Percentiles rank a stretch among this genome's conserved stretches.
Evolutionary conservation across 2,888 invertebrate species (phyloP).

Genomic region (Gastrophysa polygoni): DNA sequence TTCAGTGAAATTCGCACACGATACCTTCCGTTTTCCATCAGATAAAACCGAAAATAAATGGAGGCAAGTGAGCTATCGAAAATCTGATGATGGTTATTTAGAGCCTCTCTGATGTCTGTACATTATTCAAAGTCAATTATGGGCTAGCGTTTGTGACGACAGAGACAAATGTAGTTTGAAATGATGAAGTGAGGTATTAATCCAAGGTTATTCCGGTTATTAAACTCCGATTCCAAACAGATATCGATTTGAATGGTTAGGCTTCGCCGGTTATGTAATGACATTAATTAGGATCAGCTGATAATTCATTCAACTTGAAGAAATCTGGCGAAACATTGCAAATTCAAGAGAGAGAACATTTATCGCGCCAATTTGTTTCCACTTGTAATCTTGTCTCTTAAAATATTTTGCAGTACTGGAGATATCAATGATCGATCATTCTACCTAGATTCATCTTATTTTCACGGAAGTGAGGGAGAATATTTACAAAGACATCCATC

Average conservation of each 20-base stretch:
- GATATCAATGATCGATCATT: too few species aligned
- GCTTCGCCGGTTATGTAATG: background rate
- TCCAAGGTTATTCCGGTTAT: background rate
- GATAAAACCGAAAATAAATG: conserved; percentile 28
- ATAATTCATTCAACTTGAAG: too few species aligned
- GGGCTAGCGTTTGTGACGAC: conserved; percentile 15
- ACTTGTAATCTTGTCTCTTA: too few species aligned
- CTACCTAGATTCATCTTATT: too few species aligned
- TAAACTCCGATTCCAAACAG: background rate
- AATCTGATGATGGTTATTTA: conserved; percentile 27
- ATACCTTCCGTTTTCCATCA: conserved; percentile 27
- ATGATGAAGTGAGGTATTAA: conserved; percentile 2
- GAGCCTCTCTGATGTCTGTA: conserved; percentile 19
- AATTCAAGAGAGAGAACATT: too few species aligned
- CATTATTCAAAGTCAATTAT: conserved; percentile 30
- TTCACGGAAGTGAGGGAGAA: too few species aligned
- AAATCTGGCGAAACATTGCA: too few species aligned
- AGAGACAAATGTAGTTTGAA: conserved; percentile 24
- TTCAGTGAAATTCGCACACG: conserved; percentile 29
- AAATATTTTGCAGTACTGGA: too few species aligned
- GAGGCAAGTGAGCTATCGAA: conserved; percentile 28
- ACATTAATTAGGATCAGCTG: too few species aligned
- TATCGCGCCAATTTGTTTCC: too few species aligned
- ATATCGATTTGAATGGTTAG: background rate
- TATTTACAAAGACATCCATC: too few species aligned